These are phyloP conservation scores for Columbina picui DNA, from an alignment of 2,113 vertebrate species.

Conservation along the genomic window DNA sequence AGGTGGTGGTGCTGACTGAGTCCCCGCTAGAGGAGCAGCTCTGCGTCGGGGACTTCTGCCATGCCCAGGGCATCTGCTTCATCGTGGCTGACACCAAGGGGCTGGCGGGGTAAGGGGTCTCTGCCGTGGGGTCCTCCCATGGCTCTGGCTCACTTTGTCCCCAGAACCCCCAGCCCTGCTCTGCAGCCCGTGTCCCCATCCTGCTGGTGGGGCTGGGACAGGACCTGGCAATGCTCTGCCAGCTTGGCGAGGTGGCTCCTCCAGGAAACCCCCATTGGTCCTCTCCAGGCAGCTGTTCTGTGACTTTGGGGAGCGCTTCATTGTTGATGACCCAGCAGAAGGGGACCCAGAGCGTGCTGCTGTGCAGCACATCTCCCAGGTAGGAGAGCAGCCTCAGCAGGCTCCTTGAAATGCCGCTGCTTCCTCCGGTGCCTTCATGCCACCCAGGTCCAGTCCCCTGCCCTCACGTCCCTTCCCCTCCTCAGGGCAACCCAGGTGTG, in stretches of 20 bases:
- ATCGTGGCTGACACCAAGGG: constrained; percentile 86
- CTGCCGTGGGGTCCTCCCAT: background rate
- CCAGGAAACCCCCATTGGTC: rapidly evolving
- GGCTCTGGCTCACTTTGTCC: background rate
- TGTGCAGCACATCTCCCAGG: constrained; percentile 83
- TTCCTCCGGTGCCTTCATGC: background rate
- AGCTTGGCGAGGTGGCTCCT: background rate
- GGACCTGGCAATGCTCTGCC: background rate
- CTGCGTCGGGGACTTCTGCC: constrained; percentile 80
- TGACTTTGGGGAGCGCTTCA: constrained; percentile 87
- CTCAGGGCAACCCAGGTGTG: constrained; percentile 82
- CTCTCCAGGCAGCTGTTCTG: constrained; percentile 88
- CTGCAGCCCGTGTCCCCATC: rapidly evolving
- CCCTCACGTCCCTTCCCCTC: rapidly evolving
- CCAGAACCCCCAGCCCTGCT: background rate
- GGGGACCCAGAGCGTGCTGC: constrained; percentile 62
- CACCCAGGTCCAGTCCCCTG: rapidly evolving
- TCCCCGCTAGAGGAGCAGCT: constrained; percentile 87
- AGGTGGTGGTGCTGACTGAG: constrained; percentile 90
- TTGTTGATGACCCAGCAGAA: constrained; percentile 75
- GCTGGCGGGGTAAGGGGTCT: constrained; percentile 83
- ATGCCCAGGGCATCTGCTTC: constrained; percentile 75
- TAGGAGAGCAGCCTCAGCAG: constrained; percentile 9
- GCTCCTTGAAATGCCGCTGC: rapidly evolving
- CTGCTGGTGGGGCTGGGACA: rapidly evolving